Conservation (phyloP, 2,797 vertebrate genomes). For the Menidia menidia region DNA sequence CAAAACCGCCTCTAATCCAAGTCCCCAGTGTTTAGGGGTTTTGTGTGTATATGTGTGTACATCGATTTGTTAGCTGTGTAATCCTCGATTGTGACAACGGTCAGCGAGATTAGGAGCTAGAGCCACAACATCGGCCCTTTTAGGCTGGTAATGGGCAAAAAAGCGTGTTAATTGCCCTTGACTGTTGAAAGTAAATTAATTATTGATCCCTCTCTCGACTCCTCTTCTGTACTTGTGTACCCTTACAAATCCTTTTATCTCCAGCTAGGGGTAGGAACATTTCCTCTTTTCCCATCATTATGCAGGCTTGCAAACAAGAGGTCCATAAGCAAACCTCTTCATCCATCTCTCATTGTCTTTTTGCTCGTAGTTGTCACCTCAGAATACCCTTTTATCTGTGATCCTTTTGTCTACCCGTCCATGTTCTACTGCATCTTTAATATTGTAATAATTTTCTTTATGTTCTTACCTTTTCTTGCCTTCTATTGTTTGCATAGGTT, state of each 20-base stretch:
- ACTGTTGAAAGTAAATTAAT: conserved; percentile 88
- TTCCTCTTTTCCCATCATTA: conserved; percentile 79
- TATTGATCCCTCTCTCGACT: conserved; percentile 85
- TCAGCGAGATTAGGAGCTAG: conserved; percentile 78
- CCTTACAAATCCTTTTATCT: conserved; percentile 87
- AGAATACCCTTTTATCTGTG: conserved; percentile 21
- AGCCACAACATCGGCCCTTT: conserved; percentile 68
- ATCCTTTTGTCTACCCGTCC: conserved; percentile 23
- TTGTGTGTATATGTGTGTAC: conserved; percentile 36
- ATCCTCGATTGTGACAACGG: conserved; percentile 82
- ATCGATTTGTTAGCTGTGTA: conserved; percentile 80
- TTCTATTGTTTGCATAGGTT: not conserved
- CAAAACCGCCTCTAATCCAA: conserved; percentile 68
- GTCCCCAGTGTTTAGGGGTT: conserved; percentile 46
- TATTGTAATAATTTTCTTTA: conserved; percentile 37
- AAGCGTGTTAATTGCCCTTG: conserved; percentile 85
- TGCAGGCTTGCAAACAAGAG: conserved; percentile 57
- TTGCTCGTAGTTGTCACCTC: conserved; percentile 17
- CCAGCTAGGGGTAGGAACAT: conserved; percentile 76
- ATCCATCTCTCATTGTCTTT: conserved; percentile 31
- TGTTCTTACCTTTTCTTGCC: conserved; percentile 12
- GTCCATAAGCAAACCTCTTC: conserved; percentile 64
- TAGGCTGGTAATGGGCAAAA: conserved; percentile 79
- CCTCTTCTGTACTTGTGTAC: conserved; percentile 84
- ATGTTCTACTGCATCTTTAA: conserved; percentile 23